Evolutionary conservation across 2,113 vertebrate species (phyloP), one percentile per base, ranked within the genome.

Genomic region (Tetraodon nigroviridis): DNA sequence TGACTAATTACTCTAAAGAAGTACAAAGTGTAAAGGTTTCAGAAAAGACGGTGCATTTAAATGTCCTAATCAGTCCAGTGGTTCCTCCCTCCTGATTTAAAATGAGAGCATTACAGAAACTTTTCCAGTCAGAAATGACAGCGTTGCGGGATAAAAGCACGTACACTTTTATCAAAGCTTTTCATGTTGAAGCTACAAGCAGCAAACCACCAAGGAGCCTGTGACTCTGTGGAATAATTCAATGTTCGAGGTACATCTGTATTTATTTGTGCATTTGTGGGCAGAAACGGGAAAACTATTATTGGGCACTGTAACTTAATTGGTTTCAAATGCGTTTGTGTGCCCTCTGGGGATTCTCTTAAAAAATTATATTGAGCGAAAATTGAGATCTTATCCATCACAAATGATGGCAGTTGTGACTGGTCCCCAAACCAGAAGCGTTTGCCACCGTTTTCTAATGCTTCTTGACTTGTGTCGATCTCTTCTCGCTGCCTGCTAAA

Each of bases 391-490:
- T 15, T 50, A n/a, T 49, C 29, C 40, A 19, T 17, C 42, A 44
- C 16, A 17, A 16, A 17, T 44, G 42, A 8, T 8, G 17, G n/a
- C 45, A 47, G n/a, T 7, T 7, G 45, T 47, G 45, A 47, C 11
- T 47, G n/a, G n/a, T 18, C 41, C 46, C 19, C 29, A 68, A 58
- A 53, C 20, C 48, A 51, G 50, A n/a, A 22, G 3, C 8, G 49
- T 71, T 80, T 71, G 65, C 59, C 55, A 74, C 76, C 76, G 66
- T 69, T 74, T 80, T 85, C 68, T 78, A 62, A 67, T 65, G 73
- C 72, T 64, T 69, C 69, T 72, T 65, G 54, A 73, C 68, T 79
- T 83, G 76, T 78, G 73, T 78, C 58, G 53, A 62, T 71, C 76
- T 63, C 46, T 48, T 71, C 74, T 76, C 51, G 69, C 60, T 73